phyloP scores from a whole-genome alignment of 2,888 invertebrate genomes.

The Pheosia gnoma region DNA sequence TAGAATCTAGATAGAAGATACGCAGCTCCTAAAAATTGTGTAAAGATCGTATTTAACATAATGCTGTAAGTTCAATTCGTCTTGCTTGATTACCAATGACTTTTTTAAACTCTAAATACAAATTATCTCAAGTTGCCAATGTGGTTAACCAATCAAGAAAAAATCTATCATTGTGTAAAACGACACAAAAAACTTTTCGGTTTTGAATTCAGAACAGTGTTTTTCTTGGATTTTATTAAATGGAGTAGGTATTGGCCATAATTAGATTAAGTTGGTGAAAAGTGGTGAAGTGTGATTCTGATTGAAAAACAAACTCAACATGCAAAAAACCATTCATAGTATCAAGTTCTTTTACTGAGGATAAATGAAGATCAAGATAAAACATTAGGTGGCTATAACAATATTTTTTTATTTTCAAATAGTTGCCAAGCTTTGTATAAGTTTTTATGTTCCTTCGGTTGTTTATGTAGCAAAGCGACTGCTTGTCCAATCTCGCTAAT shows the following conservation, averaged over 20 bases:
- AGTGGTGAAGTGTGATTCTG: not conserved
- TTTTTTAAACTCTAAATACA: not conserved
- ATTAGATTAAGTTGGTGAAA: not conserved
- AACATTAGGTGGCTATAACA: slow-evolving; percentile 10
- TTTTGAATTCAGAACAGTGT: not conserved
- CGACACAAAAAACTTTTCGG: not conserved
- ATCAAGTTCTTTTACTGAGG: too few species aligned
- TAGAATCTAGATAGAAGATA: slow-evolving; percentile 4
- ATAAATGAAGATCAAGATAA: slow-evolving; percentile 5
- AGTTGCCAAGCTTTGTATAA: slow-evolving; percentile 10
- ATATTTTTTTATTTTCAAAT: not conserved
- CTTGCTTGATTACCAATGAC: too few species aligned
- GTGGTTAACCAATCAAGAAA: not conserved
- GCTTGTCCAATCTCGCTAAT: not conserved
- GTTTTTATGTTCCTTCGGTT: slow-evolving; percentile 34
- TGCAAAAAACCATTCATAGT: not conserved
- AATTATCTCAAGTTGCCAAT: not conserved
- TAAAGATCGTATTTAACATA: too few species aligned
- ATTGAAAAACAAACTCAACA: not conserved
- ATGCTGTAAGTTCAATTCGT: too few species aligned
- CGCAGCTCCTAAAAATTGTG: not conserved
- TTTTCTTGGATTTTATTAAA: not conserved
- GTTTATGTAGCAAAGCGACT: slow-evolving; percentile 31
- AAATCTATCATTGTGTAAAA: not conserved
- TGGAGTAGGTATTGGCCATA: not conserved